These are phyloP conservation scores for Brachypodius melanocephalos DNA, from an alignment of 2,113 vertebrate species.

Conservation along the genomic window DNA sequence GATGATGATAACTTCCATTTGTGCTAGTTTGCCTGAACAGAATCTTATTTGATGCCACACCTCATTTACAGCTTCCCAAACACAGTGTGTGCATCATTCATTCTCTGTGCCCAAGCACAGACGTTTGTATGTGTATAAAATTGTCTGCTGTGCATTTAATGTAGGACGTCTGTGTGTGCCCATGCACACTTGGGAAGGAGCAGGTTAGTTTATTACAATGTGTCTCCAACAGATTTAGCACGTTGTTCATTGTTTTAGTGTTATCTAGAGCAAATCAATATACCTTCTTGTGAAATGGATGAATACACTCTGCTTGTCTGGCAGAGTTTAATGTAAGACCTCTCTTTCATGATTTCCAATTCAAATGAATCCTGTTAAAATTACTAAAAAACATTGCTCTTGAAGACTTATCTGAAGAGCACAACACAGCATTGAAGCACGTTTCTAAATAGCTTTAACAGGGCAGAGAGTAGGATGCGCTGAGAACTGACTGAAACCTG, in stretches of 20 bases:
- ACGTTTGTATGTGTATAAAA: neutral
- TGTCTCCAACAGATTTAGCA: neutral
- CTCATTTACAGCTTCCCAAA: neutral
- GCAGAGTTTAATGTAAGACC: constrained; percentile 33
- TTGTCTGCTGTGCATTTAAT: neutral
- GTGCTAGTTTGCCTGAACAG: neutral
- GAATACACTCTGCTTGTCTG: constrained; percentile 14
- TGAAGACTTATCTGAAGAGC: constrained; percentile 11
- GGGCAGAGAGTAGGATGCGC: neutral
- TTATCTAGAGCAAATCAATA: constrained; percentile 1
- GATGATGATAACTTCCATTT: neutral
- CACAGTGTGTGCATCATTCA: neutral
- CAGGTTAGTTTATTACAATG: neutral
- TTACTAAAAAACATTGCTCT: constrained; percentile 8
- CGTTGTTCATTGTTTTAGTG: constrained; percentile 2
- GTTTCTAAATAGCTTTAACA: constrained; percentile 23
- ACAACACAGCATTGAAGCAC: neutral
- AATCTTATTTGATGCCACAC: neutral
- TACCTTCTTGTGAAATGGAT: neutral
- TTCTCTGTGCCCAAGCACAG: neutral
- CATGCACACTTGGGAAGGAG: neutral
- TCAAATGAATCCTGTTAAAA: constrained; percentile 48
- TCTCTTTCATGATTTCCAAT: constrained; percentile 47
- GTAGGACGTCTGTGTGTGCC: neutral
- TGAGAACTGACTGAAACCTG: constrained; percentile 40